Base-by-base conservation (phyloP, 2,888 invertebrate species). In the Seira ritae region DNA sequence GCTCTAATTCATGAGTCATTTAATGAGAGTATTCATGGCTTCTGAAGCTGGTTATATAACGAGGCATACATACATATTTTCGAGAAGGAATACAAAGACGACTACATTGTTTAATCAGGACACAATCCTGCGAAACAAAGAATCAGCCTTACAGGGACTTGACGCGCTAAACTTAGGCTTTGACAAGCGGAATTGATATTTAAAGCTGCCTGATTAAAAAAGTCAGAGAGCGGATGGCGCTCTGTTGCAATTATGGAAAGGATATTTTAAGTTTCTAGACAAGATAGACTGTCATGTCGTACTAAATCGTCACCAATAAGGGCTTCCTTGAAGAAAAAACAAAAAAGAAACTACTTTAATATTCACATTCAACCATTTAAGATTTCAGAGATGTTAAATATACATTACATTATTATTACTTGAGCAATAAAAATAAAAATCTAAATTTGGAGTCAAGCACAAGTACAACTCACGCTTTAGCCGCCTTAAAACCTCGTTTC, bases 391-490 rank as follows among this genome's bases (percentile, higher is more conserved):
- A 31, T 31, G 31, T 8, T 31, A 31, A 31, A 31, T 31, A 31
- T 31, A 31, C 31, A 31, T 31, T 31, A n/a, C n/a, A n/a, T n/a
- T n/a, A n/a, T n/a, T n/a, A n/a, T n/a, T n/a, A 50, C 50, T 31
- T 31, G 31, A 55, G 62, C 12, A 20, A 62, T 62, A 62, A 62
- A 62, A 62, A 62, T 62, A 62, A n/a, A 19, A 31, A 31, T 72
- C 60, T 72, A 72, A 62, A 72, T 72, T 72, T 72, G 72, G 50
- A 72, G 19, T 23, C 1, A 17, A 60, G 62, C 62, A 62, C 72
- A 62, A 62, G 72, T 31, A 78, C 71, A 78, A 79, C 71, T 79
- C 79, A 79, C 67, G 72, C 24, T 71, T 72, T 37, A 8, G 55
- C 67, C 71, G 70, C 71, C 78, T 78, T 78, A 62, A 62, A 8